Base-by-base conservation (phyloP, 2,113 vertebrate species). In the Talpa occidentalis region DNA sequence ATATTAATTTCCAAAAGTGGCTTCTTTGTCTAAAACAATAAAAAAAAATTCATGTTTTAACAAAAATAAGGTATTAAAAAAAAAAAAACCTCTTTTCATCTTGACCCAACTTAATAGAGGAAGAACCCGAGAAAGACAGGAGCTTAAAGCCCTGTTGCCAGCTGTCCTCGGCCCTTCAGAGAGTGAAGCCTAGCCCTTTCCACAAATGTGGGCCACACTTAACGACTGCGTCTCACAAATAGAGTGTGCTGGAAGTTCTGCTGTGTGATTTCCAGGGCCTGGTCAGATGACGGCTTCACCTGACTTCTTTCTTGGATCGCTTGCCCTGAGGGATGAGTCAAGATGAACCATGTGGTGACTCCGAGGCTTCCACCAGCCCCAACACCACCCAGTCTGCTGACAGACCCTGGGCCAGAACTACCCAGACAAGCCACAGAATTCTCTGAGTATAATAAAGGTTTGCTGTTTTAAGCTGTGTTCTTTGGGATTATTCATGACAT, bases 1-100 rank as follows among this genome's bases (percentile, higher is more conserved):
- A 98, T 98, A 98, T 98, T 98, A 98, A 98, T 99, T 98, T 98
- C 98, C 98, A 98, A 97, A 98, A 98, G 98, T 98, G 98, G 98
- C 98, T 98, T 98, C 98, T 98, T 98, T 98, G 98, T 98, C 98
- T 98, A 98, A 98, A 98, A 98, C 97, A 66, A 97, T 97, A 97
- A 97, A 97, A 97, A 98, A 98, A 98, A 98, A 98, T 98, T 98
- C 98, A 98, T 97, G 98, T 98, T 98, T 98, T 98, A 98, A 98
- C 98, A 98, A 98, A 98, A 98, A 94, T 49, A 49, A 49, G 12
- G 47, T 49, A 49, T 49, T 49, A 10, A 10, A 49, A 49, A 49
- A 49, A 10, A 10, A 49, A 49, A 49, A 49, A 49, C 7, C 47
- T 49, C 8, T 49, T 49, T 49, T 54, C 52, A 17, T 5, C 17